Evolutionary conservation across 2,797 vertebrate genomes (phyloP), one percentile per base, ranked within the genome.

Genomic region (Sebastes elongatus): DNA sequence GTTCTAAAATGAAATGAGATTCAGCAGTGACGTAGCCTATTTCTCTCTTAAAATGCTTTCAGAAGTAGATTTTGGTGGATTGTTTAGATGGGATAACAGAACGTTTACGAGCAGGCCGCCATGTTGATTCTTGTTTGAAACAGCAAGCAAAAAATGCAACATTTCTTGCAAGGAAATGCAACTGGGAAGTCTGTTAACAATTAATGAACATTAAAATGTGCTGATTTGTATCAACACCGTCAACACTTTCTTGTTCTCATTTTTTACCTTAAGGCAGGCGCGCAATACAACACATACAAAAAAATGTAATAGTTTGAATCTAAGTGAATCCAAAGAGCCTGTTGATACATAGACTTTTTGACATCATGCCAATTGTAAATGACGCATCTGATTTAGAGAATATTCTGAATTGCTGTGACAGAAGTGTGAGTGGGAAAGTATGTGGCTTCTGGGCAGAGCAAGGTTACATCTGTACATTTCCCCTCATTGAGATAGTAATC

Each of bases 401-500:
- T 18, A 68, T 28, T 64, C 7, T 62, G 9, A 69, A 57, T 55
- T 27, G 2, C 27, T 9, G 7, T 59, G 13, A 57, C 35, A 35
- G 20, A 71, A 49, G 25, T 56, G 25, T 18, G 46, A 80, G 18
- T 14, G 10, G 25, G 7, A 62, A 42, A 61, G 23, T 61, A 32
- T 42, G 42, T 52, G 32, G 61, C 68, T 56, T 27, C 16, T 22
- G 23, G 30, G 25, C 38, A 68, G 66, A 62, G 52, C 59, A 65
- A 56, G 3, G 59, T 77, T 82, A 66, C 65, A 77, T 56, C 76
- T 69, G 56, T 84, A 71, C 66, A 65, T 88, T 86, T 86, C 74
- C 80, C 68, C 52, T 69, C 52, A 23, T 72, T 76, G 74, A 88
- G 80, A 84, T 83, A 33, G 62, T 25, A 84, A 93, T 93, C 8